Evolutionary conservation across 2,113 vertebrate genomes (phyloP).

Genomic region (Lota lota): DNA sequence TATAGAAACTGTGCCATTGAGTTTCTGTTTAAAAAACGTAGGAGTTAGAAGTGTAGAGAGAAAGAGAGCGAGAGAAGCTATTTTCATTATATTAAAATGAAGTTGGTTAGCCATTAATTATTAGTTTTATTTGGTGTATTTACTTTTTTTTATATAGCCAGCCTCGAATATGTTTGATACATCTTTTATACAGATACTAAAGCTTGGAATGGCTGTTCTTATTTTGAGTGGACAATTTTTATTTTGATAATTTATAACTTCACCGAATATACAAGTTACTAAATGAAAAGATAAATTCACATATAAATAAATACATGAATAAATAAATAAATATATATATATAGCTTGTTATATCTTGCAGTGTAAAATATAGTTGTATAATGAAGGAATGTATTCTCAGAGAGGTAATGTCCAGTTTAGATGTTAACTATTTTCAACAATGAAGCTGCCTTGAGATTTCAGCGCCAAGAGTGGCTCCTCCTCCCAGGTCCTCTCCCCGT

Average conservation of each 20-base stretch:
- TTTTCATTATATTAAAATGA: constrained; percentile 28
- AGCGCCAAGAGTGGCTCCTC: constrained; percentile 16
- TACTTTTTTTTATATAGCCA: constrained; percentile 61
- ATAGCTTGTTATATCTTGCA: constrained; percentile 38
- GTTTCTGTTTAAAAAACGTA: constrained; percentile 24
- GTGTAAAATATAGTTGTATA: constrained; percentile 36
- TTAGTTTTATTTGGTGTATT: constrained; percentile 33
- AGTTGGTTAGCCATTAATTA: constrained; percentile 27
- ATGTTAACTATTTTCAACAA: constrained; percentile 11
- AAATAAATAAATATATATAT: neutral
- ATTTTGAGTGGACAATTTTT: constrained; percentile 45
- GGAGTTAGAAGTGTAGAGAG: constrained; percentile 17
- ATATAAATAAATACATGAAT: constrained; percentile 19
- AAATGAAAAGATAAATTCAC: constrained; percentile 20
- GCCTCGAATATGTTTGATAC: constrained; percentile 60
- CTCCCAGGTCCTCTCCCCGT: too few relatives aligned
- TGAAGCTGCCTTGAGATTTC: constrained; percentile 22
- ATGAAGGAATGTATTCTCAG: neutral
- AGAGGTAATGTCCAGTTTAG: constrained; percentile 23
- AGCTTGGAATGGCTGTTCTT: constrained; percentile 52
- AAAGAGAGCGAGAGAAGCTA: constrained; percentile 6
- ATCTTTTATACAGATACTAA: constrained; percentile 62
- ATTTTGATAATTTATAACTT: constrained; percentile 51
- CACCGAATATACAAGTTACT: constrained; percentile 36
- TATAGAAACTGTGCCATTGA: neutral